Conservation (phyloP, 1,140 invertebrate species). For the Drosophila littoralis region DNA sequence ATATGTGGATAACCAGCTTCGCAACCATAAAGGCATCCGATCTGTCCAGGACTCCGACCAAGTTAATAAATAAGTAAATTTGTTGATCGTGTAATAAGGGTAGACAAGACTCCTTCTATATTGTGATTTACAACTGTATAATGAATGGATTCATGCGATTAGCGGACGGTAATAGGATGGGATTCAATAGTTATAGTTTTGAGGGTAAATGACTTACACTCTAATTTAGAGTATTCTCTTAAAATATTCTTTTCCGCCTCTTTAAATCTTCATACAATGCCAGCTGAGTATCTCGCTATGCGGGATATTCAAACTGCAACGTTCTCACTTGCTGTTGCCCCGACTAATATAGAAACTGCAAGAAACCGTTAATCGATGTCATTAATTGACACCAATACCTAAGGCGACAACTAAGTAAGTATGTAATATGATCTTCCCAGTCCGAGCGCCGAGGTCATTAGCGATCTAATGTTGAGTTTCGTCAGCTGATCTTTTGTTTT, state of each 20-base stretch:
- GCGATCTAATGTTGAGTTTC: constrained; percentile 22
- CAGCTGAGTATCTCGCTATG: not conserved
- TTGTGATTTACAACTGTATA: too few species aligned
- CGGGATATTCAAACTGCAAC: not conserved
- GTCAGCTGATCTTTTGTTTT: constrained; percentile 10
- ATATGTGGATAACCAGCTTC: too few species aligned
- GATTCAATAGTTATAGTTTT: too few species aligned
- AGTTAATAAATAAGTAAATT: too few species aligned
- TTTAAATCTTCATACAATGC: not conserved
- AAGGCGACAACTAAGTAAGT: constrained; percentile 7
- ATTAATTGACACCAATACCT: constrained; percentile 24
- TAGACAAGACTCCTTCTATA: too few species aligned
- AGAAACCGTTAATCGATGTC: constrained; percentile 8
- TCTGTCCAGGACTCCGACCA: too few species aligned
- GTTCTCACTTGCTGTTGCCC: not conserved
- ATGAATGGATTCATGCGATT: too few species aligned
- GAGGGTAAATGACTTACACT: too few species aligned
- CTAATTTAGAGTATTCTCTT: too few species aligned
- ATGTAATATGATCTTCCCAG: constrained; percentile 9
- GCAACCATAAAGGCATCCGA: too few species aligned
- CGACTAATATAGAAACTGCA: not conserved
- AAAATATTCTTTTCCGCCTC: not conserved
- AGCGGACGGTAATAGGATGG: too few species aligned
- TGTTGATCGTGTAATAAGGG: too few species aligned
- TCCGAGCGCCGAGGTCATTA: constrained; percentile 13